These are phyloP conservation scores for Mesaphorura yosii DNA, from an alignment of 1,140 invertebrate species.

Conservation along the genomic window DNA sequence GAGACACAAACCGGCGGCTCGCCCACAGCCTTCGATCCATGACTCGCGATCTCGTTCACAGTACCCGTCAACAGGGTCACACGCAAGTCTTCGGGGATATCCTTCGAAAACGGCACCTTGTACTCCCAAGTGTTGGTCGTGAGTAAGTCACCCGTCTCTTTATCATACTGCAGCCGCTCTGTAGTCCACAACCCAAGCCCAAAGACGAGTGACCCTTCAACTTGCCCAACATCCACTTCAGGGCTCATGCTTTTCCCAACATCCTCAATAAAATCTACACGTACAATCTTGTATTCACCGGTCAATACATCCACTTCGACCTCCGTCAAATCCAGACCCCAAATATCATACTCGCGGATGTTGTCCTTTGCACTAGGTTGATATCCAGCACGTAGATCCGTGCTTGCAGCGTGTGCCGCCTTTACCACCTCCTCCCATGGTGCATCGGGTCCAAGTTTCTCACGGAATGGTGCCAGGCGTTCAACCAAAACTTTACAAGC, in stretches of 20 bases:
- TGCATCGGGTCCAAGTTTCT: slow-evolving; percentile 41
- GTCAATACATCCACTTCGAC: slow-evolving; percentile 30
- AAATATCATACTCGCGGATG: slow-evolving; percentile 36
- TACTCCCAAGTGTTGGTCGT: slow-evolving; percentile 73
- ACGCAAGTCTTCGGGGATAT: slow-evolving; percentile 73
- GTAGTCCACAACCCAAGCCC: slow-evolving; percentile 56
- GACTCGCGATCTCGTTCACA: slow-evolving; percentile 29
- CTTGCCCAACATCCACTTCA: slow-evolving; percentile 37
- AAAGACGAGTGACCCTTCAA: slow-evolving; percentile 48
- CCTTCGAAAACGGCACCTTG: slow-evolving; percentile 65
- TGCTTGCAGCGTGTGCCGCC: slow-evolving; percentile 42
- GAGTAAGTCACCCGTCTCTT: slow-evolving; percentile 51
- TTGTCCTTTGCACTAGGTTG: slow-evolving; percentile 34
- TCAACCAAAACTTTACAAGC: slow-evolving; percentile 53
- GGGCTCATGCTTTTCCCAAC: slow-evolving; percentile 62
- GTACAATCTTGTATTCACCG: slow-evolving; percentile 34
- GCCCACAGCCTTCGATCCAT: slow-evolving; percentile 8
- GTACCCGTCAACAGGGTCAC: slow-evolving; percentile 59
- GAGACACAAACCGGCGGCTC: slow-evolving; percentile 20
- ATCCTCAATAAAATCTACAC: slow-evolving; percentile 42
- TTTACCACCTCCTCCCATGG: slow-evolving; percentile 55
- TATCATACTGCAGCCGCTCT: slow-evolving; percentile 58
- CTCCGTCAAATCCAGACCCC: slow-evolving; percentile 22
- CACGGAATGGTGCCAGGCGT: slow-evolving; percentile 50
- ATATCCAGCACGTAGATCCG: slow-evolving; percentile 50